These are phyloP conservation scores for Cromileptes altivelis DNA, from an alignment of 2,113 vertebrate genomes.

Conservation along the genomic window DNA sequence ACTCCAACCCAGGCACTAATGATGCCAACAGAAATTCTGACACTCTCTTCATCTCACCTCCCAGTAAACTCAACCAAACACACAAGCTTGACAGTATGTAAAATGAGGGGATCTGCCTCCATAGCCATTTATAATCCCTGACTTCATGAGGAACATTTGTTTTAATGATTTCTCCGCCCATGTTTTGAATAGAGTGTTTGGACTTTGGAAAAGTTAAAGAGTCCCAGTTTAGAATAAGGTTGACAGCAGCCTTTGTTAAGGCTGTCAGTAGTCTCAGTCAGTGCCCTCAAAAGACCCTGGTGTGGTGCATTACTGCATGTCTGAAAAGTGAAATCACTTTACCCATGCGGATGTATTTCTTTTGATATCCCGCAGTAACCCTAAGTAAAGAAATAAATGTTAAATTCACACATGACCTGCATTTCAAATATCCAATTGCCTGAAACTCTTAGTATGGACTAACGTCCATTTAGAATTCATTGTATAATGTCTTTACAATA, in stretches of 20 bases:
- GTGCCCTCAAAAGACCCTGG: neutral
- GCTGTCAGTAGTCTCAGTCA: neutral
- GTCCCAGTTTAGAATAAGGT: neutral
- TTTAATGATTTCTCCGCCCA: neutral
- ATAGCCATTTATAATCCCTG: slow-evolving; percentile 4
- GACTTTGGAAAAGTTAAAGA: neutral
- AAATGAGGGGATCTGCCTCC: neutral
- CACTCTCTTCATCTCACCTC: slow-evolving; percentile 24
- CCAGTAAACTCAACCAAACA: slow-evolving; percentile 2
- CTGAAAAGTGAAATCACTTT: slow-evolving; percentile 14
- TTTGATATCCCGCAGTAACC: neutral
- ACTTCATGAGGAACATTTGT: neutral
- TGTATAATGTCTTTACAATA: neutral
- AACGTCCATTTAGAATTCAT: neutral
- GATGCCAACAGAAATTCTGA: slow-evolving; percentile 19
- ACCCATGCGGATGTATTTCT: slow-evolving; percentile 8
- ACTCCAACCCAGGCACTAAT: slow-evolving; percentile 5
- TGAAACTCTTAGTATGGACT: neutral
- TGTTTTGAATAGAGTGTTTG: slow-evolving; percentile 15
- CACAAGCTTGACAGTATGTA: neutral
- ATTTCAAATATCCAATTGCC: neutral
- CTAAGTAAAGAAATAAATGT: neutral
- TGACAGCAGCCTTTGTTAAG: neutral
- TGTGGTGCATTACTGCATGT: neutral
- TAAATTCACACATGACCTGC: slow-evolving; percentile 5